These are phyloP conservation scores for Pseudomugil gertrudae DNA, from an alignment of 2,797 vertebrate genomes.

Conservation along the genomic window DNA sequence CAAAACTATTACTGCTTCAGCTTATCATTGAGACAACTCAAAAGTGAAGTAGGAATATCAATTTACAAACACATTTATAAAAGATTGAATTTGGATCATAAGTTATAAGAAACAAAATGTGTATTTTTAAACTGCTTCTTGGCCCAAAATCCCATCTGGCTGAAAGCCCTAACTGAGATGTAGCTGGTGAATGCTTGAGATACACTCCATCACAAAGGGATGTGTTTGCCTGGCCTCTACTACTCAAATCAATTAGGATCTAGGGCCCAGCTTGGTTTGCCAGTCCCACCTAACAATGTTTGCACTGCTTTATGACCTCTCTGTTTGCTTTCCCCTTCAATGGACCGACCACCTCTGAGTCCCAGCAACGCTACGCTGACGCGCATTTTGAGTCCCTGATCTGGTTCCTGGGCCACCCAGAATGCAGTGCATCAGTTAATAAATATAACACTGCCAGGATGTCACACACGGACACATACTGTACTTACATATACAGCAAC, in stretches of 20 bases:
- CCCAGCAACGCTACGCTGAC: constrained; percentile 48
- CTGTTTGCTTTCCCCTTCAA: constrained; percentile 80
- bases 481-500: constrained; percentile 15
- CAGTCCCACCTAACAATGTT: constrained; percentile 72
- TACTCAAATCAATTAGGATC: constrained; percentile 56
- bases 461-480: constrained; percentile 27
- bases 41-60: background rate
- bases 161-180: constrained; percentile 49
- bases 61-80: background rate
- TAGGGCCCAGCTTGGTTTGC: constrained; percentile 57
- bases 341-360: constrained; percentile 65
- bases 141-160: constrained; percentile 7
- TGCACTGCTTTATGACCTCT: constrained; percentile 73
- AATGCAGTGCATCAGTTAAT: constrained; percentile 47
- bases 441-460: constrained; percentile 49
- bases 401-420: constrained; percentile 70
- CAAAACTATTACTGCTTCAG: background rate
- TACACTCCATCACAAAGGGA: constrained; percentile 51
- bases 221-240: constrained; percentile 68
- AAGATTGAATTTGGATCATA: background rate
- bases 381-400: constrained; percentile 63
- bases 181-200: constrained; percentile 43
- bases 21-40: background rate
- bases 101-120: background rate
- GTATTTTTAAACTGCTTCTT: background rate